Conservation (phyloP, 2,113 vertebrate species). For the Podarcis raffonei region DNA sequence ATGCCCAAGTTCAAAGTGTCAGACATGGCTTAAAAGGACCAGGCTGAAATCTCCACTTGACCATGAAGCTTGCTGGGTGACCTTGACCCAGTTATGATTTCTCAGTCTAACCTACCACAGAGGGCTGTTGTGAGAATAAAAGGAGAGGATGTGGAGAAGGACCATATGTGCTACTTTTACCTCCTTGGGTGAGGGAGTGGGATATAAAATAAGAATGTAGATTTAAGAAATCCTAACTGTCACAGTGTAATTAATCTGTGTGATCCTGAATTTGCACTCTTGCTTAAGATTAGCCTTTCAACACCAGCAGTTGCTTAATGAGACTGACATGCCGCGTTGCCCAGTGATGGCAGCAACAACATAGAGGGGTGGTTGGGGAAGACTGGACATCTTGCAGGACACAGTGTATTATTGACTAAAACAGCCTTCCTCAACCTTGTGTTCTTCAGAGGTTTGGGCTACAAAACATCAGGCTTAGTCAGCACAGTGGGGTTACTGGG, state of each 20-base stretch:
- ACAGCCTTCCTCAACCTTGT: too few species aligned
- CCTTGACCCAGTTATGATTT: too few species aligned
- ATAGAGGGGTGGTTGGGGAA: neutral
- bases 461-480: too few species aligned
- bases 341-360: neutral
- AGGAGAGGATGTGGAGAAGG: too few species aligned
- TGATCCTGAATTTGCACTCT: neutral
- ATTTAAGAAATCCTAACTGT: neutral
- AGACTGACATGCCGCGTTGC: neutral
- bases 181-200: too few species aligned
- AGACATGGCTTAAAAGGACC: neutral
- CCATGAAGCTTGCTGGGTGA: neutral
- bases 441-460: too few species aligned
- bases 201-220: neutral
- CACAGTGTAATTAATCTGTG: neutral
- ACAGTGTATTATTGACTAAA: neutral
- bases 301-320: neutral
- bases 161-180: neutral
- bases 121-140: neutral
- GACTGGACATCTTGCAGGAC: neutral
- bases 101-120: neutral
- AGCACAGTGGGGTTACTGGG: too few species aligned
- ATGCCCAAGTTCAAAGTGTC: neutral
- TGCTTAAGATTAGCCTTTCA: neutral
- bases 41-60: neutral